These are phyloP conservation scores for Noctilio leporinus DNA, from an alignment of 2,113 vertebrate species.

Conservation along the genomic window DNA sequence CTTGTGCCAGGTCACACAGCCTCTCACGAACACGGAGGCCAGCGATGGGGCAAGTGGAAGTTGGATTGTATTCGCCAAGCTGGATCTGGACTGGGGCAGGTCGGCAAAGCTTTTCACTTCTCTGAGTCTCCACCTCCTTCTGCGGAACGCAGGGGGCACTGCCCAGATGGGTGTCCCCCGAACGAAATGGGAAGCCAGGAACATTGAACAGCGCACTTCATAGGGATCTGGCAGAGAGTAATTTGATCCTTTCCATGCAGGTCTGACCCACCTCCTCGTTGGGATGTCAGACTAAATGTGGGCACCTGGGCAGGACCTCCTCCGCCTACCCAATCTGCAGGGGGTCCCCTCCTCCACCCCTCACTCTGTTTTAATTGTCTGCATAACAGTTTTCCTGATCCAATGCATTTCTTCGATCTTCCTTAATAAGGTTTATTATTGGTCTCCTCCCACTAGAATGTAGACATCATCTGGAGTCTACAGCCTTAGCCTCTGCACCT, in stretches of 20 bases:
- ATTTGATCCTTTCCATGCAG: background rate
- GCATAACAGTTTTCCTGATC: background rate
- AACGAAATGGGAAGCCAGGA: background rate
- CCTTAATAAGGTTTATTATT: background rate
- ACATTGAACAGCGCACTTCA: rapidly evolving
- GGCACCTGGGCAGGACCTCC: background rate
- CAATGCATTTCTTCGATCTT: background rate
- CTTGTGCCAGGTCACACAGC: background rate
- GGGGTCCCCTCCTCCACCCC: rapidly evolving
- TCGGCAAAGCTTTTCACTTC: rapidly evolving
- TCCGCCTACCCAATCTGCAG: rapidly evolving
- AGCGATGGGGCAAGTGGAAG: background rate
- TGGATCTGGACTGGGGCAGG: background rate
- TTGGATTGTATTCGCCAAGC: rapidly evolving
- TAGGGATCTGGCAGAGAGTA: background rate
- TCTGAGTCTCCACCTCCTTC: background rate
- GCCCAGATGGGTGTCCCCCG: rapidly evolving
- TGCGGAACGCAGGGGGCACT: background rate
- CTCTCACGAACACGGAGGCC: background rate
- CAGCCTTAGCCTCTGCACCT: background rate
- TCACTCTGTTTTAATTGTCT: background rate
- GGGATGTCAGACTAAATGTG: background rate
- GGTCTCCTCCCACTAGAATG: background rate
- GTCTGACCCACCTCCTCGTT: rapidly evolving
- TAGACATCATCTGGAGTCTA: background rate